phyloP scores from a whole-genome alignment of 2,797 vertebrate genomes.

The Myotis planiceps region DNA sequence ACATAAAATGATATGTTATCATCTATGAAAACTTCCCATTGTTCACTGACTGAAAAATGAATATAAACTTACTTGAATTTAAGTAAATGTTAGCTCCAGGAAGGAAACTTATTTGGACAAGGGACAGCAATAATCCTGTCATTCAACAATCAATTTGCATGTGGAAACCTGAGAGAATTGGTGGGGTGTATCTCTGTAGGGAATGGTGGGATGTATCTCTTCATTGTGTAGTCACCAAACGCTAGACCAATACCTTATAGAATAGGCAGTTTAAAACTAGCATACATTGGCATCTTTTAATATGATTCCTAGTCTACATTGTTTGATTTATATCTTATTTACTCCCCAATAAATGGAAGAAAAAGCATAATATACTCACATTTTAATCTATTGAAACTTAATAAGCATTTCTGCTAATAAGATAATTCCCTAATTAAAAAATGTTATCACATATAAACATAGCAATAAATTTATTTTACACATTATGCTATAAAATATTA shows the following conservation, averaged over 20 bases:
- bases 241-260: background rate
- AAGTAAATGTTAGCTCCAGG: background rate
- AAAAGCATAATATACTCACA: background rate
- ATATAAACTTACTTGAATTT: background rate
- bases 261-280: background rate
- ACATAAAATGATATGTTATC: background rate
- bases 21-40: background rate
- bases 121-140: background rate
- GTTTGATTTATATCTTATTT: background rate
- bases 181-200: background rate
- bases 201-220: background rate
- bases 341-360: background rate
- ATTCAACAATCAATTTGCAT: background rate
- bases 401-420: background rate
- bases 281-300: background rate
- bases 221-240: background rate
- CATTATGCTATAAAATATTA: background rate
- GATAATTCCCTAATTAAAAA: background rate
- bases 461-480: background rate
- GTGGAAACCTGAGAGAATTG: background rate
- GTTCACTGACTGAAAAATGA: background rate
- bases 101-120: background rate
- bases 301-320: background rate
- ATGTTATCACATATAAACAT: background rate
- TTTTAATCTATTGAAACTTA: background rate